Conservation (phyloP, 2,113 vertebrate species). For the Bambusicola thoracicus region DNA sequence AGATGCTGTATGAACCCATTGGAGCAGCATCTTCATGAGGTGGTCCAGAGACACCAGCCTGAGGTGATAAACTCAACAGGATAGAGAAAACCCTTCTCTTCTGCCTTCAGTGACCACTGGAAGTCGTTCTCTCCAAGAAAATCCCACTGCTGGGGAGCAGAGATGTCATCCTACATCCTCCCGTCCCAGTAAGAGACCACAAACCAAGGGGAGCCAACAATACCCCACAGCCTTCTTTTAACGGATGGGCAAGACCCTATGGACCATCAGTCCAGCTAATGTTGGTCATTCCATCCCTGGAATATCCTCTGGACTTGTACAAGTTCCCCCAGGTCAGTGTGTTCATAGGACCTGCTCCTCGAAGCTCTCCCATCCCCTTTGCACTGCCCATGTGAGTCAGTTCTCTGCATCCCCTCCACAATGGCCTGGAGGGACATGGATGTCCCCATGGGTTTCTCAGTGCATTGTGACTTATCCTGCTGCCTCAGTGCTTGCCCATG, state of each 20-base stretch:
- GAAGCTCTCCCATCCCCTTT: not conserved
- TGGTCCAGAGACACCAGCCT: not conserved
- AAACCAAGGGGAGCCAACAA: accelerated
- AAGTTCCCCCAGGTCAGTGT: not conserved
- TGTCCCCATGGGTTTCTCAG: not conserved
- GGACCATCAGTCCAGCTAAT: not conserved
- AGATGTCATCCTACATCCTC: not conserved
- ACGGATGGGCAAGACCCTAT: not conserved
- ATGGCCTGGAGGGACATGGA: not conserved
- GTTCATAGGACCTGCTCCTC: not conserved
- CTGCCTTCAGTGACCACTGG: not conserved
- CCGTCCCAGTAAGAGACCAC: not conserved
- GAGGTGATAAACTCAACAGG: not conserved
- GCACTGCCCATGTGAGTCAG: not conserved
- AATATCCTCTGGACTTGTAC: not conserved
- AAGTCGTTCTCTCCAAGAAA: not conserved
- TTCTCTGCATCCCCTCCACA: not conserved
- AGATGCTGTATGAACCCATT: not conserved
- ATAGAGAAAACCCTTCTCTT: not conserved
- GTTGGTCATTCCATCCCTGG: not conserved
- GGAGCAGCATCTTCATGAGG: not conserved
- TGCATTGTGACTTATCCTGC: accelerated
- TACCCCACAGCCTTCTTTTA: not conserved
- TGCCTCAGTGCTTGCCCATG: not conserved
- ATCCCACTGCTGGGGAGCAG: not conserved